Conservation (phyloP, 2,888 invertebrate genomes). For the Eupithecia insigniata region DNA sequence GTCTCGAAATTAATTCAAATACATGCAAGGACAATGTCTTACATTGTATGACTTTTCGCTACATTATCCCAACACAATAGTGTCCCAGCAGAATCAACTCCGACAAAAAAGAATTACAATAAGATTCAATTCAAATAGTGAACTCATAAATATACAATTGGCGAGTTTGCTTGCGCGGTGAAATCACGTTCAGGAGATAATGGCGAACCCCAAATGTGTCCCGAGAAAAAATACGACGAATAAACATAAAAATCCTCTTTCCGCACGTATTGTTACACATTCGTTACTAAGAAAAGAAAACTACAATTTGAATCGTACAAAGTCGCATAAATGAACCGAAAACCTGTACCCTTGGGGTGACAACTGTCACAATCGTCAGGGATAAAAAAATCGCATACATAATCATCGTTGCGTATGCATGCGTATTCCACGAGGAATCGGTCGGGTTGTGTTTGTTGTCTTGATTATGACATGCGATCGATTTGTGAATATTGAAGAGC, state of each 20-base stretch:
- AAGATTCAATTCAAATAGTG: conserved; percentile 64
- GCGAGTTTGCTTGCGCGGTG: conserved; percentile 70
- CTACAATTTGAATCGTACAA: conserved; percentile 77
- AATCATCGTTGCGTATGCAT: conserved; percentile 48
- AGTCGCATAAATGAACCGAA: conserved; percentile 78
- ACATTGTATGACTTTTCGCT: conserved; percentile 29
- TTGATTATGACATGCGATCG: conserved; percentile 31
- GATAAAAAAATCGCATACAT: conserved; percentile 57
- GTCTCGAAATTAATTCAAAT: neutral
- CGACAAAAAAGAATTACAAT: conserved; percentile 45
- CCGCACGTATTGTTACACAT: conserved; percentile 79
- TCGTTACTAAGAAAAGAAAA: conserved; percentile 75
- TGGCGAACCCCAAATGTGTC: conserved; percentile 66
- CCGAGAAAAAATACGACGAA: conserved; percentile 67
- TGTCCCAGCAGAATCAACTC: conserved; percentile 38
- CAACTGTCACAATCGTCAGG: conserved; percentile 65
- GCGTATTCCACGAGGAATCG: conserved; percentile 46
- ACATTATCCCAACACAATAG: conserved; percentile 33
- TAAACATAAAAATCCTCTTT: conserved; percentile 61
- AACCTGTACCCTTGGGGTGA: conserved; percentile 67
- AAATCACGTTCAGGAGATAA: conserved; percentile 71
- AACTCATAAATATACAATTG: conserved; percentile 83
- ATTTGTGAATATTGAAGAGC: conserved; percentile 20
- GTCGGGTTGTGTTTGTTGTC: conserved; percentile 19
- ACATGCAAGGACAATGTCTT: conserved; percentile 18